phyloP scores from a whole-genome alignment of 2,113 vertebrate genomes.

The Peromyscus leucopus region DNA sequence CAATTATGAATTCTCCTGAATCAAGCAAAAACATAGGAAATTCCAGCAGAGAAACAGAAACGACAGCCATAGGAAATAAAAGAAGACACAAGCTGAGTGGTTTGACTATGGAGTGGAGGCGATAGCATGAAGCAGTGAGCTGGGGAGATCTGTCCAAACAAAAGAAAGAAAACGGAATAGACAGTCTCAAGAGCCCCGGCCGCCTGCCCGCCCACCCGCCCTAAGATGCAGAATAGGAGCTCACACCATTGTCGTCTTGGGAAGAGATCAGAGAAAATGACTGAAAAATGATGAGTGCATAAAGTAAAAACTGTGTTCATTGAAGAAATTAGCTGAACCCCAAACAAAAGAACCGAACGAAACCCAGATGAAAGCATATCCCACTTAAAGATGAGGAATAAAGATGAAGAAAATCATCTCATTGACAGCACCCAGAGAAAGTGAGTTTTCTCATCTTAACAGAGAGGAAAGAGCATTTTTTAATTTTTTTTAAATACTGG shows the following conservation, averaged over 20 bases:
- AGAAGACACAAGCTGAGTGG: not conserved
- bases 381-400: not conserved
- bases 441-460: not conserved
- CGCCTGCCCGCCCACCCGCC: too few species aligned
- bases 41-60: not conserved
- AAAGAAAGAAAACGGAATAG: not conserved
- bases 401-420: not conserved
- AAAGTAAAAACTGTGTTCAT: not conserved
- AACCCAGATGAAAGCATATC: not conserved
- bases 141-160: not conserved
- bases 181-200: not conserved
- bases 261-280: not conserved
- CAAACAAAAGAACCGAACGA: not conserved
- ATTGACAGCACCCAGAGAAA: not conserved
- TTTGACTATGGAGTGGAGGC: not conserved
- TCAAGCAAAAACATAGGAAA: slow-evolving; percentile 20
- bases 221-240: not conserved
- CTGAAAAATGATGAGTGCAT: not conserved
- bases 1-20: not conserved
- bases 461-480: not conserved
- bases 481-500: not conserved
- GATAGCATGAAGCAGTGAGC: not conserved
- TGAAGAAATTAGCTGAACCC: not conserved
- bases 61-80: not conserved
- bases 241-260: not conserved